Percentiles rank a stretch among this genome's conserved stretches.
These are phyloP conservation scores for Suillia variegata DNA, from an alignment of 2,888 invertebrate genomes.

Conservation along the genomic window DNA sequence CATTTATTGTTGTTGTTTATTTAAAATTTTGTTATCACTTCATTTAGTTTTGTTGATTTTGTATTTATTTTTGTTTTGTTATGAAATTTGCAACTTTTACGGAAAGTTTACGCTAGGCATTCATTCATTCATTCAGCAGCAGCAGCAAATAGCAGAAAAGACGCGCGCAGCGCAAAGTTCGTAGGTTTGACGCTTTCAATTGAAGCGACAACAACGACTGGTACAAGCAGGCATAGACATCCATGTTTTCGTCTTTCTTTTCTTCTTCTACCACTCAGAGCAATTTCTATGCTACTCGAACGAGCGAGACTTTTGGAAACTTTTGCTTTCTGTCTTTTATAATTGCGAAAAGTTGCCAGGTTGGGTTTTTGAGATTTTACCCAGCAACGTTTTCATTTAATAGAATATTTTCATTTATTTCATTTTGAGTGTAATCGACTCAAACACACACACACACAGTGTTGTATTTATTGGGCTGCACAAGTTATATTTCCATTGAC, in stretches of 20 bases:
- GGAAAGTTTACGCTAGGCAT: neutral
- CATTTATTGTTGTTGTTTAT: neutral
- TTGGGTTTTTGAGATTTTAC: neutral
- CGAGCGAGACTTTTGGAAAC: neutral
- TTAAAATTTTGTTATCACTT: constrained; percentile 6
- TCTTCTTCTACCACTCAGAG: neutral
- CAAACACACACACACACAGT: neutral
- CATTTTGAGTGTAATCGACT: neutral
- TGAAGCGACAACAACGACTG: neutral
- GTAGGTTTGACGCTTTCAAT: no score
- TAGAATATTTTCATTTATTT: neutral
- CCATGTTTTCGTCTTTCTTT: neutral
- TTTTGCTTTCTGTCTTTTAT: neutral
- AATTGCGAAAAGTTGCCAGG: neutral
- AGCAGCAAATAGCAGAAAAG: neutral
- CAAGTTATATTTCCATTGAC: no score
- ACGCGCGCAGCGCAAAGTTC: no score
- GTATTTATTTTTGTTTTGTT: neutral
- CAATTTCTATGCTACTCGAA: no score
- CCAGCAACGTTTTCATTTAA: neutral
- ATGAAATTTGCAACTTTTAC: neutral
- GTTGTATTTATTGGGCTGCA: no score
- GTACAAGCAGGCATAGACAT: neutral
- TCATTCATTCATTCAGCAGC: neutral
- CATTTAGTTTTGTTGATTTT: constrained; percentile 1